These are phyloP conservation scores for Phalacrocorax carbo DNA, from an alignment of 2,113 vertebrate genomes.

Conservation along the genomic window DNA sequence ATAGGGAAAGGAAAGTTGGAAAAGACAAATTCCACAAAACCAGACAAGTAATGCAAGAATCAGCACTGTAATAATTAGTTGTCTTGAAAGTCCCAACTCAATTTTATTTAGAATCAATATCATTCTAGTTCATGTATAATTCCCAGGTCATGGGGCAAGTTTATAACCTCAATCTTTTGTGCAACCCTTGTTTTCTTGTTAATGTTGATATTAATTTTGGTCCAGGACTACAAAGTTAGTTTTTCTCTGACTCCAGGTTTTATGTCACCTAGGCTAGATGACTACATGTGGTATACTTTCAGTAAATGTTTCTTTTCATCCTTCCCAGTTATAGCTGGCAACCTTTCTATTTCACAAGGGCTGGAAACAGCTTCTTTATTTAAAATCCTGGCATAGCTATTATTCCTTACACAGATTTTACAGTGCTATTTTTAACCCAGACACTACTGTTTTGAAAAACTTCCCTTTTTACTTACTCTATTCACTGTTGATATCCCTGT, in stretches of 20 bases:
- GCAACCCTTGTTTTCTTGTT: background rate
- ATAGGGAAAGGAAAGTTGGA: background rate
- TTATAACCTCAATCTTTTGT: background rate
- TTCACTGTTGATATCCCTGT: background rate
- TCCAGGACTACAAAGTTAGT: background rate
- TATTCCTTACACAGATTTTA: background rate
- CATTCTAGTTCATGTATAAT: background rate
- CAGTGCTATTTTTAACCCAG: background rate
- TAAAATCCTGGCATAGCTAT: background rate
- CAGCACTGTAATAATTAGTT: background rate
- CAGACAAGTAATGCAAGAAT: background rate
- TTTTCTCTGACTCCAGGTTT: background rate
- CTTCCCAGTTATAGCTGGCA: background rate
- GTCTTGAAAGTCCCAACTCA: background rate
- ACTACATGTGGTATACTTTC: background rate
- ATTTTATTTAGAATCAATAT: background rate
- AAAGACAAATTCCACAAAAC: background rate
- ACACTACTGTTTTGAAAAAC: background rate
- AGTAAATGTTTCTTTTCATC: background rate
- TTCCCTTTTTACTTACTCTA: background rate
- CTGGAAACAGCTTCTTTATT: background rate
- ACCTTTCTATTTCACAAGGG: background rate
- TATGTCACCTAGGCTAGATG: background rate
- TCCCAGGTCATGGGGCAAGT: background rate
- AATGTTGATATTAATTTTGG: background rate